Evolutionary conservation across 2,797 vertebrate species (phyloP).

Genomic region (Paguma larvata): DNA sequence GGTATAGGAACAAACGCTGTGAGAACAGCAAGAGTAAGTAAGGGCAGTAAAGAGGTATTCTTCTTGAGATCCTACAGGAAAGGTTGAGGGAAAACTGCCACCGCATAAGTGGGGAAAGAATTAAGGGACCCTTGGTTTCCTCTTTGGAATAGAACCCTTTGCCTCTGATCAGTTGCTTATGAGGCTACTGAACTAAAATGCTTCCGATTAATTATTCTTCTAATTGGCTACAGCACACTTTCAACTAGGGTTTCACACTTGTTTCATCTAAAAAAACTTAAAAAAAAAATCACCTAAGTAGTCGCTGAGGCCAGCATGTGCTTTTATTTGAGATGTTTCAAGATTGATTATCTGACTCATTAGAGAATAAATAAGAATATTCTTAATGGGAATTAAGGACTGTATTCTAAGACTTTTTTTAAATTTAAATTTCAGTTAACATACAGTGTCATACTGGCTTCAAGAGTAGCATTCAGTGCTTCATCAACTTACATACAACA

Average conservation of each 20-base stretch:
- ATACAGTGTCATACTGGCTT: too few relatives aligned
- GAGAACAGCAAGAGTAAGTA: not conserved
- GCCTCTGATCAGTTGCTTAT: not conserved
- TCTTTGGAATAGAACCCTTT: not conserved
- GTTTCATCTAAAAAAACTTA: constrained; percentile 38
- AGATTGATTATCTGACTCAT: constrained; percentile 24
- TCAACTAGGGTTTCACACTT: constrained; percentile 34
- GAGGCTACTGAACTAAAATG: not conserved
- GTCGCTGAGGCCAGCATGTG: not conserved
- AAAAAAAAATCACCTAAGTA: not conserved
- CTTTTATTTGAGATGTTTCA: constrained; percentile 40
- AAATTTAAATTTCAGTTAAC: too few relatives aligned
- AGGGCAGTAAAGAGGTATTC: not conserved
- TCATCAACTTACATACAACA: too few relatives aligned
- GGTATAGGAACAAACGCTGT: not conserved
- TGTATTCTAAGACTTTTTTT: not conserved
- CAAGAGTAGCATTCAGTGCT: too few relatives aligned
- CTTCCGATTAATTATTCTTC: constrained; percentile 48
- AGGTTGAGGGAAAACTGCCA: not conserved
- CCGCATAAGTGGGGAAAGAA: not conserved
- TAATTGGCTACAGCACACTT: not conserved
- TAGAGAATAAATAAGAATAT: constrained; percentile 26
- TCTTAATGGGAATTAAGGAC: not conserved
- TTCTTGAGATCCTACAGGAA: not conserved
- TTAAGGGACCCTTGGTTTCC: not conserved